Evolutionary conservation across 2,797 vertebrate species (phyloP).

Genomic region (Neoniphon sammara): DNA sequence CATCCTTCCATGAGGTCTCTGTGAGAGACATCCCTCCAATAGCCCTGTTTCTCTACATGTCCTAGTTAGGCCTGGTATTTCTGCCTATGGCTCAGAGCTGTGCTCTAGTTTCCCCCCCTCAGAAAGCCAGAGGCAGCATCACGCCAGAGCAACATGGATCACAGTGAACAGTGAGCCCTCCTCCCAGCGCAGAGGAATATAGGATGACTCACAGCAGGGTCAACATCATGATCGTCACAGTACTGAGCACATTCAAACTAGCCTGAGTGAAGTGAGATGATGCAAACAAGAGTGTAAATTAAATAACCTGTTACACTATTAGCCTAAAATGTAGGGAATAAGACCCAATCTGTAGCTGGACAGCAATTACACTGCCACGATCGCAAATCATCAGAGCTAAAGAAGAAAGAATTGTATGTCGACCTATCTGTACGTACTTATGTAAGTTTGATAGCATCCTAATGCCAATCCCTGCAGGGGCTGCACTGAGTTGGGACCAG

Average conservation of each 20-base stretch:
- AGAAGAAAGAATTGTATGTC: slow-evolving; percentile 12
- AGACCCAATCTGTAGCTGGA: neutral
- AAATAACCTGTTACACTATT: neutral
- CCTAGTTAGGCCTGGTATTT: slow-evolving; percentile 78
- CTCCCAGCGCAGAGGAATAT: slow-evolving; percentile 45
- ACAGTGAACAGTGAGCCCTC: slow-evolving; percentile 52
- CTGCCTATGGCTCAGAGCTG: slow-evolving; percentile 75
- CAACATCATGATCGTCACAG: slow-evolving; percentile 20
- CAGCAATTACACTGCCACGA: slow-evolving; percentile 6
- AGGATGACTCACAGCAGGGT: slow-evolving; percentile 69
- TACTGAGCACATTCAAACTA: slow-evolving; percentile 23
- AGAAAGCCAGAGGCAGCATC: slow-evolving; percentile 69
- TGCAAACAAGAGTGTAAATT: slow-evolving; percentile 22
- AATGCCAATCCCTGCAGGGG: slow-evolving; percentile 41
- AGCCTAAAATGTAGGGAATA: slow-evolving; percentile 9
- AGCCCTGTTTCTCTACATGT: slow-evolving; percentile 70
- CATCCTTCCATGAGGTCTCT: slow-evolving; percentile 42
- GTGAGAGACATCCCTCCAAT: slow-evolving; percentile 42
- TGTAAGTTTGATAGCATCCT: slow-evolving; percentile 10
- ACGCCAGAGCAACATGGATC: slow-evolving; percentile 62
- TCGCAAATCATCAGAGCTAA: neutral
- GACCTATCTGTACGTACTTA: neutral
- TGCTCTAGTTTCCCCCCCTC: slow-evolving; percentile 73
- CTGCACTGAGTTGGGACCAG: slow-evolving; percentile 44
- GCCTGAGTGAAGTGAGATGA: slow-evolving; percentile 28